Evolutionary conservation across 2,113 vertebrate genomes (phyloP), one percentile per base, ranked within the genome.

Genomic region (Zapus hudsonius): DNA sequence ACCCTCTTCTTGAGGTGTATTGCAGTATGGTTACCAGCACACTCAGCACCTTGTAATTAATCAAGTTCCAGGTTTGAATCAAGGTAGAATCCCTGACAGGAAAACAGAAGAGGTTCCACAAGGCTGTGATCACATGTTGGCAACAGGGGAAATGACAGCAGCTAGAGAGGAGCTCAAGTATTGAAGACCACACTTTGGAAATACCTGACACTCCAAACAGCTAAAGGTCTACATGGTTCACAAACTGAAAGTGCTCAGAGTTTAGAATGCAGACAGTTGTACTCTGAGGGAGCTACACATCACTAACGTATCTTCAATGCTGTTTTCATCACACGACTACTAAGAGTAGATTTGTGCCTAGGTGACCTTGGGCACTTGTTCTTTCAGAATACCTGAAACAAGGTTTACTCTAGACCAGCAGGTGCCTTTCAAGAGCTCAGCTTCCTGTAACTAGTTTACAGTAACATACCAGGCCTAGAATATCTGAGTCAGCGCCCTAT

Each of bases 1-100:
- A 94, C 92, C 93, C 94, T 97, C 93, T 96, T 91, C 31, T 75
- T 96, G 97, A 98, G 97, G 97, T 98, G 97, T 97, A 97, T 98
- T 97, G 84, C 64, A 75, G 76, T 27, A n/a, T 94, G 95, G 94
- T 88, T 97, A 93, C 95, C 97, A 97, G 89, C 96, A 93, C 91
- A 95, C 96, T 95, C 95, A 47, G 97, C 97, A 98, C 96, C 97
- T 96, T 96, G 93, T 91, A 92, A 83, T n/a, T 91, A 92, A 76
- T 84, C 84, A 92, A 75, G 93, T 91, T 95, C 92, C 93, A 92
- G 87, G 87, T 52, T 19, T 87, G 84, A 91, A 82, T 92, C 90
- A 83, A 67, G 61, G 70, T 86, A 85, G 94, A 88, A 29, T 44
- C 44, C 73, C 70, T 85, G 33, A 93, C 94, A 91, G 42, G 84